phyloP scores from a whole-genome alignment of 2,888 invertebrate species.

The Hypomecis atomaria region DNA sequence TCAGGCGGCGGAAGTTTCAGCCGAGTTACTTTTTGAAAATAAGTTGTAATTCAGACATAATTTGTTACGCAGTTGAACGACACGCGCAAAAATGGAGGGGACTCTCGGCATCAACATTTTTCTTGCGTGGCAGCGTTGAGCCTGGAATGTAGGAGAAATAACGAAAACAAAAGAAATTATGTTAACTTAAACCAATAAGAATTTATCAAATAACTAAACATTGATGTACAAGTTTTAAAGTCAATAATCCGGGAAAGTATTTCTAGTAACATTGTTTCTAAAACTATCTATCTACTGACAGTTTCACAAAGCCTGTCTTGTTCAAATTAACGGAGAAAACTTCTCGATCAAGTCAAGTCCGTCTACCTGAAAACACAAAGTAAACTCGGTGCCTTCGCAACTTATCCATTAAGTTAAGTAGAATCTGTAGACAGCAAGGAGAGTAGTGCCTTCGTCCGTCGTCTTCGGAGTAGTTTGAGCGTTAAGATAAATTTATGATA shows the following conservation, averaged over 20 bases:
- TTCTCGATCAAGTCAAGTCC: conserved; percentile 82
- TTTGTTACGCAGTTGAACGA: conserved; percentile 72
- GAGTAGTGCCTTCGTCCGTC: conserved; percentile 66
- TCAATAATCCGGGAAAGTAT: conserved; percentile 48
- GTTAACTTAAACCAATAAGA: too few relatives aligned
- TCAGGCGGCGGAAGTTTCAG: conserved; percentile 75
- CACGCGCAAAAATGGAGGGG: conserved; percentile 51
- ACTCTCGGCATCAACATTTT: not conserved
- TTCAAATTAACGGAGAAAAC: conserved; percentile 83
- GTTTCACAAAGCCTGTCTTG: conserved; percentile 78
- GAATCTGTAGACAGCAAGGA: conserved; percentile 81
- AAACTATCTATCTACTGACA: conserved; percentile 55
- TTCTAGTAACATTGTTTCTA: conserved; percentile 55
- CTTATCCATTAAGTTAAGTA: conserved; percentile 85
- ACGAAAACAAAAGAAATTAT: not conserved
- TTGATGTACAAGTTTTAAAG: conserved; percentile 48
- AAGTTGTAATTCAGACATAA: conserved; percentile 80
- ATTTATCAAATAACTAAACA: too few relatives aligned
- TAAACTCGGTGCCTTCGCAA: conserved; percentile 82
- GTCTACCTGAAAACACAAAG: conserved; percentile 84
- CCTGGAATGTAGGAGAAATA: not conserved
- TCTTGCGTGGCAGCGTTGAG: not conserved
- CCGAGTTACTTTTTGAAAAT: conserved; percentile 77
- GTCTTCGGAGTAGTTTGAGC: conserved; percentile 70
- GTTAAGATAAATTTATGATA: conserved; percentile 74